Percentiles rank a stretch among this genome's conserved stretches.
Evolutionary conservation across 1,140 invertebrate species (phyloP).

Genomic region (Cotesia glomerata): DNA sequence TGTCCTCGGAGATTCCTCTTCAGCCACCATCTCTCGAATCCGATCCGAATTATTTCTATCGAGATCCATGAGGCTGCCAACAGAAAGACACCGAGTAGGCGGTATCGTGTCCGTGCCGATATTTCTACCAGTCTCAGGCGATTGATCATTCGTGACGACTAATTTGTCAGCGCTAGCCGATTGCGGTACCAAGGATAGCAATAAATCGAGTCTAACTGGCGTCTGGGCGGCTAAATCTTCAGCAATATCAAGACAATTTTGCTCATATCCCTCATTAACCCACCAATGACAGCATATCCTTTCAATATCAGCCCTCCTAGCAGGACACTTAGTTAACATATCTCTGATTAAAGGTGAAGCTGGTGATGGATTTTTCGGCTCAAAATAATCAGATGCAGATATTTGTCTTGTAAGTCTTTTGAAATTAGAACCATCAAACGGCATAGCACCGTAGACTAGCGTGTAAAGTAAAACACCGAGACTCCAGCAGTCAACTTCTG

Average conservation of each 20-base stretch:
- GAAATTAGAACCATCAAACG: constrained; percentile 98
- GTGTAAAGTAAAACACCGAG: constrained; percentile 97
- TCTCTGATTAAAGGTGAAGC: constrained; percentile 93
- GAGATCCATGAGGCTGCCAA: constrained; percentile 72
- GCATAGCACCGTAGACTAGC: constrained; percentile 98
- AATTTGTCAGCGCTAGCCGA: constrained; percentile 72
- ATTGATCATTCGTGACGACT: constrained; percentile 64
- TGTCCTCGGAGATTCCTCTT: constrained; percentile 59
- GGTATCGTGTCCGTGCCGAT: constrained; percentile 52
- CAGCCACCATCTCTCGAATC: constrained; percentile 72
- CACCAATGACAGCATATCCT: constrained; percentile 95
- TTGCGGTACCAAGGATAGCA: constrained; percentile 82
- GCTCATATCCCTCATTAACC: constrained; percentile 87
- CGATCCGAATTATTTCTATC: constrained; percentile 66
- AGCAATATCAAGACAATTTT: constrained; percentile 83
- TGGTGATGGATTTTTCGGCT: constrained; percentile 91
- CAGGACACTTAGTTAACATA: constrained; percentile 91
- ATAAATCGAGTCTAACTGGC: constrained; percentile 84
- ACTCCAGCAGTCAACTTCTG: constrained; percentile 95
- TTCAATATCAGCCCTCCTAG: constrained; percentile 87
- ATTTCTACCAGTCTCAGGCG: constrained; percentile 52
- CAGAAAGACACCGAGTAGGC: constrained; percentile 71
- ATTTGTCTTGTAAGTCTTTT: constrained; percentile 96
- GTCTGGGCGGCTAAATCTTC: constrained; percentile 89
- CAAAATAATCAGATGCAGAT: constrained; percentile 95